phyloP scores from a whole-genome alignment of 2,888 invertebrate species.

The Cephalotes varians region DNA sequence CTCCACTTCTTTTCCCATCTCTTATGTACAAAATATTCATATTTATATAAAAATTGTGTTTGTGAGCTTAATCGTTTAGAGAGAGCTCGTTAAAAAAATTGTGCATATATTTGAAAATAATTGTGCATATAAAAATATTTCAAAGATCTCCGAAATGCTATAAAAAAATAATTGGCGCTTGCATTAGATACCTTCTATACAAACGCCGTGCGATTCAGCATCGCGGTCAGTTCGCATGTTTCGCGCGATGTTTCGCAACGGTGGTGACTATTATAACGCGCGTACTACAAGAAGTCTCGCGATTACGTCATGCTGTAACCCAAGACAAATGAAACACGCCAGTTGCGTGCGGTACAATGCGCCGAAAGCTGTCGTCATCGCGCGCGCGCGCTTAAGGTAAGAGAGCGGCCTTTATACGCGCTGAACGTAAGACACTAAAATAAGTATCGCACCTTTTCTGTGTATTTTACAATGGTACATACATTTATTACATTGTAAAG shows the following conservation, averaged over 20 bases:
- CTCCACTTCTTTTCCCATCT: neutral
- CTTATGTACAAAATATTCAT: neutral
- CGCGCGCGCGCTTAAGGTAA: slow-evolving; percentile 36
- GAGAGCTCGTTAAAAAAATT: neutral
- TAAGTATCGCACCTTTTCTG: slow-evolving; percentile 27
- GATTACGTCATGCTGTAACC: slow-evolving; percentile 52
- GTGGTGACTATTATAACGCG: slow-evolving; percentile 27
- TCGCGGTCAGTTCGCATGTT: slow-evolving; percentile 28
- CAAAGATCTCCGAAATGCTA: neutral
- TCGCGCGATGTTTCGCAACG: slow-evolving; percentile 31
- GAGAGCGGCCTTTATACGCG: slow-evolving; percentile 26
- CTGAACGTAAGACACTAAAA: slow-evolving; percentile 15
- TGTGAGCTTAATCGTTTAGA: neutral
- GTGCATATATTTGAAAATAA: neutral
- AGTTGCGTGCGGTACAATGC: slow-evolving; percentile 36
- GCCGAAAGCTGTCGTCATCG: slow-evolving; percentile 44
- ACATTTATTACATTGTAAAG: slow-evolving; percentile 19
- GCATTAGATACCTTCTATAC: neutral
- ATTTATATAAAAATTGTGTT: neutral
- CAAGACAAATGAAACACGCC: slow-evolving; percentile 52
- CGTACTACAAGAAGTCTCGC: slow-evolving; percentile 39
- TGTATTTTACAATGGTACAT: neutral
- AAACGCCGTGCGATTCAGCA: neutral
- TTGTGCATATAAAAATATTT: neutral
- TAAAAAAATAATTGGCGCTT: neutral